Evolutionary conservation across 2,113 vertebrate genomes (phyloP).

Genomic region (Scartelaos histophorus): DNA sequence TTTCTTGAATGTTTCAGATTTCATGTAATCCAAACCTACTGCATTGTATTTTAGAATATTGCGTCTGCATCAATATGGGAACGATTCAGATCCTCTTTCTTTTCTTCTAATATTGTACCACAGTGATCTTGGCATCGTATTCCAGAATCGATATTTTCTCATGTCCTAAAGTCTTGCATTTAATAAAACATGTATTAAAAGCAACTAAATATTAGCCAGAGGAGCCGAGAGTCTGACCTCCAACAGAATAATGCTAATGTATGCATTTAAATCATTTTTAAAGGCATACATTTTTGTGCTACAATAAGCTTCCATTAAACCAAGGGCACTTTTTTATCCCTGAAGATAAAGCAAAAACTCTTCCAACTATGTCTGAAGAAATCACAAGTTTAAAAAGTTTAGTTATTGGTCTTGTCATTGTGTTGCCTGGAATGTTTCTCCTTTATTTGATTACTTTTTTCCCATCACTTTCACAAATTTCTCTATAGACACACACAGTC

Average conservation of each 20-base stretch:
- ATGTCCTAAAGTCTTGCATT: neutral
- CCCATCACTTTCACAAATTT: no score
- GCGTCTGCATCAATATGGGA: neutral
- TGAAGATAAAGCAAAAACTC: neutral
- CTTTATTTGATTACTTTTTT: no score
- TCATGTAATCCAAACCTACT: neutral
- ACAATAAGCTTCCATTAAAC: conserved; percentile 17
- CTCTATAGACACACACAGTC: no score
- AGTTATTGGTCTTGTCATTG: no score
- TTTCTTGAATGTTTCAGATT: no score
- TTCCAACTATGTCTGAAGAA: no score
- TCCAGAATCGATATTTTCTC: neutral
- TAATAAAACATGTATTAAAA: neutral
- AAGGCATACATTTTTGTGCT: conserved; percentile 2
- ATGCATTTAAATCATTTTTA: neutral
- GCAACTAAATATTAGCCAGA: neutral
- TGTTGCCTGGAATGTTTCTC: no score
- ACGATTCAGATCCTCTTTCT: neutral
- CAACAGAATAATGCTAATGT: neutral
- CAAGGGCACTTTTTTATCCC: conserved; percentile 20
- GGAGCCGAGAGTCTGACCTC: neutral
- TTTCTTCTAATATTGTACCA: neutral
- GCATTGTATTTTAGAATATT: neutral
- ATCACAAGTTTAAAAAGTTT: no score
- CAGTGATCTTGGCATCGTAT: neutral